Evolutionary conservation across 2,797 vertebrate genomes (phyloP).

Genomic region (Brotula barbata): DNA sequence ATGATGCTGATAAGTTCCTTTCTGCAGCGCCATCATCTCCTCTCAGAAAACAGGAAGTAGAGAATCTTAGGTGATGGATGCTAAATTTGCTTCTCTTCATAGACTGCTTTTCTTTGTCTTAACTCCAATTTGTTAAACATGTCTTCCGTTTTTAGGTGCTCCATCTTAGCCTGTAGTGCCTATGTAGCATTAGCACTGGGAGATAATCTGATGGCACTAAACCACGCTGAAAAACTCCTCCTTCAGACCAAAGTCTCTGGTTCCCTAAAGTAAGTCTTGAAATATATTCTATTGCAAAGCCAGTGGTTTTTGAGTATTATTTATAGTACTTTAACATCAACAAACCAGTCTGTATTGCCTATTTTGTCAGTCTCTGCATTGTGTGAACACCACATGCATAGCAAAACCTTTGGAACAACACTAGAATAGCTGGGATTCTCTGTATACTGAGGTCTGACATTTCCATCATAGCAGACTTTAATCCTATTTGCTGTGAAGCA

Average conservation of each 20-base stretch:
- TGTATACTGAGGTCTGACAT: too few species aligned
- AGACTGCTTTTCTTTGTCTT: neutral
- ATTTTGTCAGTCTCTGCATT: too few species aligned
- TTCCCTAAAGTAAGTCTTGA: constrained; percentile 97
- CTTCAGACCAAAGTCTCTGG: constrained; percentile 95
- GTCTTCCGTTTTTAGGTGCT: constrained; percentile 82
- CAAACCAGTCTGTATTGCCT: too few species aligned
- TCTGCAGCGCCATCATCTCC: constrained; percentile 95
- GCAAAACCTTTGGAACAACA: too few species aligned
- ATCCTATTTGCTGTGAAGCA: too few species aligned
- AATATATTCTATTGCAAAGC: too few species aligned
- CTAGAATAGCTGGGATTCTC: too few species aligned
- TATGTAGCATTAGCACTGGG: constrained; percentile 94
- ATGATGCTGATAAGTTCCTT: constrained; percentile 93
- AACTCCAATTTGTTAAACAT: neutral
- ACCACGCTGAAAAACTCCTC: constrained; percentile 94
- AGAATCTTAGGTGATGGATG: constrained; percentile 90
- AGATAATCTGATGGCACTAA: constrained; percentile 96
- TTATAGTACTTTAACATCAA: too few species aligned
- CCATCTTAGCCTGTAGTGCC: constrained; percentile 93
- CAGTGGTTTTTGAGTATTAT: too few species aligned
- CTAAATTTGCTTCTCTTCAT: neutral
- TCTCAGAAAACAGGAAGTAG: constrained; percentile 93
- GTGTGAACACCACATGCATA: too few species aligned
- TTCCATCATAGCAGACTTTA: too few species aligned